Percentiles rank a stretch among this genome's conserved stretches.
Evolutionary conservation across 2,888 invertebrate species (phyloP).

Genomic region (Sycophila texana): DNA sequence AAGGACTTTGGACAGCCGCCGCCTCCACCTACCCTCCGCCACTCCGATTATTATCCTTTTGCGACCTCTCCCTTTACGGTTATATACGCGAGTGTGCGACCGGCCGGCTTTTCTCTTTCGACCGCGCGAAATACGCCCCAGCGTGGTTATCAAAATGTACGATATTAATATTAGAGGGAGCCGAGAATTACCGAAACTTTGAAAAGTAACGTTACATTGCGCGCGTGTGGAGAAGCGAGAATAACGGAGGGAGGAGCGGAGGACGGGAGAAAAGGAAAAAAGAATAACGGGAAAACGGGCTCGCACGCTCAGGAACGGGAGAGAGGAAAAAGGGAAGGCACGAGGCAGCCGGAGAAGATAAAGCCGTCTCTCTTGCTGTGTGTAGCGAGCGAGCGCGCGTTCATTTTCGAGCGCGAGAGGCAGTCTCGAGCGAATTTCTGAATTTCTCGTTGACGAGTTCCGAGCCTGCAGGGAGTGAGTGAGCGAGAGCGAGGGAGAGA

Average conservation of each 20-base stretch:
- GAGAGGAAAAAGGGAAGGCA: constrained; percentile 26
- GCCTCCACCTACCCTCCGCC: constrained; percentile 1
- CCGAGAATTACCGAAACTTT: constrained; percentile 20
- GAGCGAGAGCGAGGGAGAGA: constrained; percentile 26
- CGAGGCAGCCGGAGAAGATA: constrained; percentile 48
- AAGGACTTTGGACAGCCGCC: constrained; percentile 9
- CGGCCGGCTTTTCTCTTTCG: constrained; percentile 4
- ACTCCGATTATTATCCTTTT: constrained; percentile 29
- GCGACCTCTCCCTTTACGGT: constrained; percentile 21
- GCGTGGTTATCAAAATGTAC: constrained; percentile 20
- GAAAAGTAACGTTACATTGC: constrained; percentile 40
- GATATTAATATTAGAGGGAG: constrained; percentile 29
- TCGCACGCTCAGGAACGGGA: not conserved
- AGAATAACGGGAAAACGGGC: constrained; percentile 14
- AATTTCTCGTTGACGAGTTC: constrained; percentile 61
- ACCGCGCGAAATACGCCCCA: not conserved
- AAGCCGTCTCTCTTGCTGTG: constrained; percentile 47
- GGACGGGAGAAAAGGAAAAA: constrained; percentile 1
- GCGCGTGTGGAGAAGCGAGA: not conserved
- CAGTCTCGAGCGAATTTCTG: constrained; percentile 59
- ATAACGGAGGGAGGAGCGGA: constrained; percentile 17
- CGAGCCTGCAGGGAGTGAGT: constrained; percentile 48
- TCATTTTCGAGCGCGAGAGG: constrained; percentile 49
- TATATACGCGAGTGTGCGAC: not conserved
- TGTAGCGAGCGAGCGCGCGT: constrained; percentile 33